Evolutionary conservation across 2,113 vertebrate genomes (phyloP).

Genomic region (Apodemus speciosus): DNA sequence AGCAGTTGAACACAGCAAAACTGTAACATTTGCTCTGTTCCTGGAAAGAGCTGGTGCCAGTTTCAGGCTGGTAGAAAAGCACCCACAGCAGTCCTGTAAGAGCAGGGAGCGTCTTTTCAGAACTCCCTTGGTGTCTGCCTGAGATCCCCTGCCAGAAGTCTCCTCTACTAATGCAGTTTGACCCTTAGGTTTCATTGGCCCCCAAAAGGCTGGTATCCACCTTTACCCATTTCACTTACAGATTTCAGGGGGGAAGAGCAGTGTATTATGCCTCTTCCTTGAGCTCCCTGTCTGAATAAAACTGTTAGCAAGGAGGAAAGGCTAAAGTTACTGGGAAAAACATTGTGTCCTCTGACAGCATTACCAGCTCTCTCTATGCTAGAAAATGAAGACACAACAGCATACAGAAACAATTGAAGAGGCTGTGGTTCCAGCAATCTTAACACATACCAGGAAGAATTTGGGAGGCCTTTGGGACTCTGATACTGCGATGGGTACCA

Average conservation of each 20-base stretch:
- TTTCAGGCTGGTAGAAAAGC: no score
- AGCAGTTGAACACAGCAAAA: not conserved
- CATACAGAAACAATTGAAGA: not conserved
- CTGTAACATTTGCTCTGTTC: not conserved
- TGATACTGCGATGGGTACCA: not conserved
- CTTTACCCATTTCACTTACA: not conserved
- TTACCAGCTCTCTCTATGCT: not conserved
- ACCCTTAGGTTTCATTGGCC: not conserved
- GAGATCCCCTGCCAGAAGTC: no score
- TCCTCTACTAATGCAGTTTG: not conserved
- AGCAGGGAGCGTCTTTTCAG: not conserved
- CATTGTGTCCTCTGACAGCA: not conserved
- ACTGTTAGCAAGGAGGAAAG: not conserved
- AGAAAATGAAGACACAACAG: constrained; percentile 1
- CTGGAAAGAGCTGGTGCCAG: not conserved
- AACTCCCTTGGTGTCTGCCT: not conserved
- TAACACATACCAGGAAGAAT: not conserved
- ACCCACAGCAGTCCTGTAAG: no score
- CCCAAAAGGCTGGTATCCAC: not conserved
- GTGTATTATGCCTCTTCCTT: not conserved
- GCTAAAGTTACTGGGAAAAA: not conserved
- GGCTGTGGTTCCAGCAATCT: not conserved
- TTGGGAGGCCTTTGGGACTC: not conserved
- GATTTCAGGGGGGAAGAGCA: not conserved
- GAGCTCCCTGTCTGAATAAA: not conserved